phyloP scores from a whole-genome alignment of 2,113 vertebrate species.

The Murina feae region DNA sequence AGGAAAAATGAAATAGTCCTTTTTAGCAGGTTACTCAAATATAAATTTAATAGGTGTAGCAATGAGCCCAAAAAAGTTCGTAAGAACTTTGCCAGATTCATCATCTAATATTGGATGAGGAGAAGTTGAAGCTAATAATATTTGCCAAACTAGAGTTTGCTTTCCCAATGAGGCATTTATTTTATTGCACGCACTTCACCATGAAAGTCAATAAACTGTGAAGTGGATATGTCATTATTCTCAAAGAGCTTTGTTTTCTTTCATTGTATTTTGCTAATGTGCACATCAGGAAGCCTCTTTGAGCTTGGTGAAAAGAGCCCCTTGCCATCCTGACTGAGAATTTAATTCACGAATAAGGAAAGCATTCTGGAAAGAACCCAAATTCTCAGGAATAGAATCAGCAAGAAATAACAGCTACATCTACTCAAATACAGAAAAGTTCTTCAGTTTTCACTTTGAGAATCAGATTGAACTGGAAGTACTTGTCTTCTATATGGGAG shows the following conservation, averaged over 20 bases:
- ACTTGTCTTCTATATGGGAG: background rate
- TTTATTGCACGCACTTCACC: constrained; percentile 29
- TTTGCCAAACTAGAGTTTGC: constrained; percentile 71
- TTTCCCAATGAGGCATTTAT: constrained; percentile 59
- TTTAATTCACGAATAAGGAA: constrained; percentile 46
- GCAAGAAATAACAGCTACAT: background rate
- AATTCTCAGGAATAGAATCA: background rate
- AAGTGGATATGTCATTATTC: constrained; percentile 20
- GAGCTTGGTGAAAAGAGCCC: background rate
- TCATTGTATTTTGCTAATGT: background rate
- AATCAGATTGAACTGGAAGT: constrained; percentile 17
- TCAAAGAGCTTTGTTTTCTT: constrained; percentile 50
- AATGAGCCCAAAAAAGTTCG: constrained; percentile 83
- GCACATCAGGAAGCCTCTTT: background rate
- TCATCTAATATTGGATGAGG: constrained; percentile 66
- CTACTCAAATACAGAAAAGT: background rate
- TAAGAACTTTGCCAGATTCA: constrained; percentile 76
- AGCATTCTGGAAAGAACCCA: constrained; percentile 30
- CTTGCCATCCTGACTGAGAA: constrained; percentile 25
- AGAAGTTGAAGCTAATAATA: constrained; percentile 30
- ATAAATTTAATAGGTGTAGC: constrained; percentile 79
- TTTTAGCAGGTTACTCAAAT: constrained; percentile 78
- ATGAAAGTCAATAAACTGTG: constrained; percentile 53
- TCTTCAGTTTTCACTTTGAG: constrained; percentile 26
- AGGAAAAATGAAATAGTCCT: constrained; percentile 72